Percentiles rank a stretch among this genome's conserved stretches.
These are phyloP conservation scores for Orthosia incerta DNA, from an alignment of 2,888 invertebrate species.

Conservation along the genomic window DNA sequence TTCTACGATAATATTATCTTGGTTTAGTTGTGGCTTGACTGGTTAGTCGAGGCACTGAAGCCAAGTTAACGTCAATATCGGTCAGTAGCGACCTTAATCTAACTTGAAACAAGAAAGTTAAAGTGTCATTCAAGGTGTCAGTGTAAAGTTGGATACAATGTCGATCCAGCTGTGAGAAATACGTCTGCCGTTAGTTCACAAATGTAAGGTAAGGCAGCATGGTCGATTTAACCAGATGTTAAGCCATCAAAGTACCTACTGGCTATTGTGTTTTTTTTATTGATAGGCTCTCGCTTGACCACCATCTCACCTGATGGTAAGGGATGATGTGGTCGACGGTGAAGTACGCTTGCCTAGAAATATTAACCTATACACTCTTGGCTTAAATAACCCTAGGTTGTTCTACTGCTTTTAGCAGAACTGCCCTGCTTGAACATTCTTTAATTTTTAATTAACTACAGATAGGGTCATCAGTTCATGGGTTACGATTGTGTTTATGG, in stretches of 20 bases:
- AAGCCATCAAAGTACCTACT: neutral
- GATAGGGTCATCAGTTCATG: too few species aligned
- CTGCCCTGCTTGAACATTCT: neutral
- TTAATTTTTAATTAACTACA: neutral
- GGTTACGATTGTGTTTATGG: too few species aligned
- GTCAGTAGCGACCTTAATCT: constrained; percentile 20
- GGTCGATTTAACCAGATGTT: neutral
- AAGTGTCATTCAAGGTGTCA: constrained; percentile 51
- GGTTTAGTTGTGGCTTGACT: neutral
- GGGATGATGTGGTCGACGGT: too few species aligned
- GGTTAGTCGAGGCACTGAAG: neutral
- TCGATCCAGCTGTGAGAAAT: neutral
- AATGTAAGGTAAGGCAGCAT: neutral
- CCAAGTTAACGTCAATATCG: constrained; percentile 8
- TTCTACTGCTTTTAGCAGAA: neutral
- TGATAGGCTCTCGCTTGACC: too few species aligned
- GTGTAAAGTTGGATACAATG: constrained; percentile 28
- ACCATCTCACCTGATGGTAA: too few species aligned
- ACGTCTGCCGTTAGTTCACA: constrained; percentile 1
- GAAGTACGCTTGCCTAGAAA: too few species aligned
- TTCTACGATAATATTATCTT: neutral
- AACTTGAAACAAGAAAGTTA: constrained; percentile 28
- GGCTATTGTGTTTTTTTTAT: neutral
- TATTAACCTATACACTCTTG: too few species aligned
- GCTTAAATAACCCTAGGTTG: neutral